phyloP scores from a whole-genome alignment of 2,113 vertebrate genomes.

The Chiloscyllium plagiosum region DNA sequence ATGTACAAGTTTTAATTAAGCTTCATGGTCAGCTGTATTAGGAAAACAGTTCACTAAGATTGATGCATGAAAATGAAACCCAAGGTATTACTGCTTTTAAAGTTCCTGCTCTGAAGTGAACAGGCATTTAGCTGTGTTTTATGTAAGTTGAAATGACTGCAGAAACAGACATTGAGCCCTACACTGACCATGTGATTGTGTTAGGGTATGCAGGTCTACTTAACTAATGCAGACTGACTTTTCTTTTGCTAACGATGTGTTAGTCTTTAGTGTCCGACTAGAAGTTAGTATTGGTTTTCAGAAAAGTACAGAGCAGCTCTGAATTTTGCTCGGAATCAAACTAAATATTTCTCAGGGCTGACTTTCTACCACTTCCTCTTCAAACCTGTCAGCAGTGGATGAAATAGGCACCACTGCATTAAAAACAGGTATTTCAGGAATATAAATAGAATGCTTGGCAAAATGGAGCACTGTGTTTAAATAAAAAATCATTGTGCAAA shows the following conservation, averaged over 20 bases:
- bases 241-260: slow-evolving; percentile 13
- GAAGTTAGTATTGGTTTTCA: slow-evolving; percentile 28
- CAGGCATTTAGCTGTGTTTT: not conserved
- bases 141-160: slow-evolving; percentile 11
- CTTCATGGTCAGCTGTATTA: slow-evolving; percentile 14
- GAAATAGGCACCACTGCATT: not conserved
- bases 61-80: slow-evolving; percentile 34
- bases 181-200: slow-evolving; percentile 28
- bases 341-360: not conserved
- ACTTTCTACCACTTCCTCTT: not conserved
- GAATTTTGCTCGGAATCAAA: slow-evolving; percentile 6
- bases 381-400: not conserved
- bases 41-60: slow-evolving; percentile 15
- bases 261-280: slow-evolving; percentile 31
- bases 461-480: not conserved
- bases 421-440: not conserved
- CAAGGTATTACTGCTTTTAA: slow-evolving; percentile 3
- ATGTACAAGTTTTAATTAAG: not conserved
- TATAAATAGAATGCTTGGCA: not conserved
- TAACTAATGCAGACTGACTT: slow-evolving; percentile 34
- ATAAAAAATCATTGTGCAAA: not conserved
- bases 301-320: slow-evolving; percentile 8
- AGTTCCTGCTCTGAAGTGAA: not conserved
- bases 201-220: slow-evolving; percentile 3
- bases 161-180: slow-evolving; percentile 1